phyloP scores from a whole-genome alignment of 2,888 invertebrate species.

The Girardia tigrina region DNA sequence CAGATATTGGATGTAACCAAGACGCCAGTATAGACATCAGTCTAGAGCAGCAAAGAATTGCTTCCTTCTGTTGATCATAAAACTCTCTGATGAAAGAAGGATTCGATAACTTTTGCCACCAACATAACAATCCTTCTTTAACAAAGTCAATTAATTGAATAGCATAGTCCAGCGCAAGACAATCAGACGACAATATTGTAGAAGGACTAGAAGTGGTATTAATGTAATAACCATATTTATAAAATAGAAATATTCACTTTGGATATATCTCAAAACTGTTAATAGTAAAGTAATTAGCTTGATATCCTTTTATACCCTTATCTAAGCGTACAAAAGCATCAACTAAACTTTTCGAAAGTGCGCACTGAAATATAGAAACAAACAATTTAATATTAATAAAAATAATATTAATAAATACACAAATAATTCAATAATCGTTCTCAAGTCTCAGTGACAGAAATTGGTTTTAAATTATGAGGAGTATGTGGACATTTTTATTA shows the following conservation, averaged over 20 bases:
- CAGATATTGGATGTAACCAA: neutral
- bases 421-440: no score
- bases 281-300: neutral
- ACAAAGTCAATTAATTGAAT: neutral
- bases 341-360: neutral
- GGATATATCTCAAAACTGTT: neutral
- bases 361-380: neutral
- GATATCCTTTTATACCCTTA: neutral
- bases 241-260: neutral
- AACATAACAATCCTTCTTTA: neutral
- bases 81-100: neutral
- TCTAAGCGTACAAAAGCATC: neutral
- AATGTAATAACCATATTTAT: neutral
- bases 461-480: no score
- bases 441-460: no score
- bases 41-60: neutral
- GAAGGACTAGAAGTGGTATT: no score
- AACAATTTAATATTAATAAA: neutral
- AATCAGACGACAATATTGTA: neutral
- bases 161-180: neutral
- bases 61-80: neutral
- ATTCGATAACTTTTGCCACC: slow-evolving; percentile 19
- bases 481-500: no score
- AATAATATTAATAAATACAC: no score
- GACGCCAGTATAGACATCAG: neutral